Evolutionary conservation across 2,797 vertebrate genomes (phyloP), one percentile per base, ranked within the genome.

Genomic region (Fundulus diaphanus): DNA sequence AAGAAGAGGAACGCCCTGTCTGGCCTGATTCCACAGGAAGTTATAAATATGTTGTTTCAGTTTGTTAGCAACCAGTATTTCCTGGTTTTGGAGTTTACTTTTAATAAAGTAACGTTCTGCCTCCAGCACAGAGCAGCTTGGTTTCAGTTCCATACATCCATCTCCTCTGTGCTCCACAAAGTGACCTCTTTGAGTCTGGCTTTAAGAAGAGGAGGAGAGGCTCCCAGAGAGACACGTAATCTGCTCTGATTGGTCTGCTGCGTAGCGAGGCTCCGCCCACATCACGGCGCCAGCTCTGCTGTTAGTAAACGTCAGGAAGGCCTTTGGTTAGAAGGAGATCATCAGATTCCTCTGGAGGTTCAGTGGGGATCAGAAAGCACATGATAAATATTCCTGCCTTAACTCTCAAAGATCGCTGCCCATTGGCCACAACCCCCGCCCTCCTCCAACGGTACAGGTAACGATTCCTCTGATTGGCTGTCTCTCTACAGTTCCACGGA

Each of bases 401-500:
- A n/a, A n/a, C n/a, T n/a, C n/a, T n/a, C n/a, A n/a, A n/a, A n/a
- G n/a, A n/a, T n/a, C n/a, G n/a, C n/a, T n/a, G n/a, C n/a, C n/a
- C n/a, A n/a, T n/a, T 35, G 33, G 15, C 7, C 7, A 7, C 16
- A 4, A 2, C 48, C 20, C 3, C 48, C 16, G 27, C 7, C 18
- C 57, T 9, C 31, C 31, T 35, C 12, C 2, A 20, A 29, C 15
- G 31, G 44, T 2, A 22, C 42, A 40, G 16, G 52, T 56, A 20
- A 56, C n/a, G 15, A 13, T 59, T 24, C 63, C 1, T n/a, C 71
- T 81, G 33, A 84, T 76, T 71, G 63, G 61, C 40, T 84, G 46
- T 44, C 22, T 33, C 54, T 20, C 29, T 15, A 40, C 88, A 96
- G 95, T 95, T 94, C 88, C 83, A 90, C 3, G 91, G 90, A 0